phyloP scores from a whole-genome alignment of 1,140 invertebrate species.

The Polyergus mexicanus region DNA sequence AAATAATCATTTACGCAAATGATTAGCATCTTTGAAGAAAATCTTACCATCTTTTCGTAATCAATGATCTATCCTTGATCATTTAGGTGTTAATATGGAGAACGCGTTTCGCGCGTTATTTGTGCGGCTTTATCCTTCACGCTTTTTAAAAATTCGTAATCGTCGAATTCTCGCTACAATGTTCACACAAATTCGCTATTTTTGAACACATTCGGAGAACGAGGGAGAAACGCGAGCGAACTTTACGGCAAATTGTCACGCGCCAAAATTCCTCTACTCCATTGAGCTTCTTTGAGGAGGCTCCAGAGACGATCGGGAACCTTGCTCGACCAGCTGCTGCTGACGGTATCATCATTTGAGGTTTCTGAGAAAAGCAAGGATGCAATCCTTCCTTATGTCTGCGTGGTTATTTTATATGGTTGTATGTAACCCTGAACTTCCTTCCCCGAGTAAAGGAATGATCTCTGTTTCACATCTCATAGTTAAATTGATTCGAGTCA shows the following conservation, averaged over 20 bases:
- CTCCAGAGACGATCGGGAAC: slow-evolving; percentile 55
- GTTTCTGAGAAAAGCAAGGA: slow-evolving; percentile 54
- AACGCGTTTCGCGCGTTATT: not conserved
- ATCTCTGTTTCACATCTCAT: not conserved
- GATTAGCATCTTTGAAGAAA: not conserved
- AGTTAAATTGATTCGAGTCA: not conserved
- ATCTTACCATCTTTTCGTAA: not conserved
- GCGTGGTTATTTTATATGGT: slow-evolving; percentile 1
- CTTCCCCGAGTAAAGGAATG: not conserved
- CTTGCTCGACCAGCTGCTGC: slow-evolving; percentile 57
- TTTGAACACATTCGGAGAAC: not conserved
- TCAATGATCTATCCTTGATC: not conserved
- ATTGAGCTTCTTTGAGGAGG: not conserved
- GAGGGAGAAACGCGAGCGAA: not conserved
- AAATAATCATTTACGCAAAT: not conserved
- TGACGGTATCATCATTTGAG: slow-evolving; percentile 13
- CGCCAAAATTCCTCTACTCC: not conserved
- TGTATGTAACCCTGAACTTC: slow-evolving; percentile 32
- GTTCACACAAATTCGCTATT: not conserved
- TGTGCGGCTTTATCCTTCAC: no score
- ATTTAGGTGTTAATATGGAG: not conserved
- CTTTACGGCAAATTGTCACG: not conserved
- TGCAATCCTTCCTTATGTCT: slow-evolving; percentile 5
- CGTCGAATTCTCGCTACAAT: not conserved
- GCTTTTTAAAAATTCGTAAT: not conserved